These are phyloP conservation scores for Philereme vetulata DNA, from an alignment of 2,888 invertebrate genomes.

Conservation along the genomic window DNA sequence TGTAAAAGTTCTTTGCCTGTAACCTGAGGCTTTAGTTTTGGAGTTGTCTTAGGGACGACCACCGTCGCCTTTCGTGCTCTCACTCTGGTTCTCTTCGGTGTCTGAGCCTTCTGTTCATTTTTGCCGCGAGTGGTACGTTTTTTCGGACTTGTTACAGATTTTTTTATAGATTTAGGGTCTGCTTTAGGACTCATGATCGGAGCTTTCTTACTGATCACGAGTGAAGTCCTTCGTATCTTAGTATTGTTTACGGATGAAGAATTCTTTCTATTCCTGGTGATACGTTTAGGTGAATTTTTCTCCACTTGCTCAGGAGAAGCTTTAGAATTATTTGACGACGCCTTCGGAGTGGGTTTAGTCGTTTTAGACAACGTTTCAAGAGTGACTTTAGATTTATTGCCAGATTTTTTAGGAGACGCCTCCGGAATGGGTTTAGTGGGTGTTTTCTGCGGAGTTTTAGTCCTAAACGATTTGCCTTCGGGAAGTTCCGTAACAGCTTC, in stretches of 20 bases:
- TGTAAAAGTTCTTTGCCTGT: conserved; percentile 3
- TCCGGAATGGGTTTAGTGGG: conserved; percentile 11
- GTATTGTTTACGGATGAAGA: conserved; percentile 8
- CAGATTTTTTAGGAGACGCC: not conserved
- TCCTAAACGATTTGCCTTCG: not conserved
- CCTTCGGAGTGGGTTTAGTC: conserved; percentile 2
- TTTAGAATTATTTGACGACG: conserved; percentile 7
- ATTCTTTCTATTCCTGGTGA: conserved; percentile 42
- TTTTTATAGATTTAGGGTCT: conserved; percentile 17
- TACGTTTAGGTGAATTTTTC: conserved; percentile 21
- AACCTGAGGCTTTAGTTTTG: conserved; percentile 49
- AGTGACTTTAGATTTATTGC: conserved; percentile 5
- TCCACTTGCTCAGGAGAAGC: conserved; percentile 9
- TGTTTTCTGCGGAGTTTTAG: conserved; percentile 16
- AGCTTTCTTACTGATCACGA: conserved; percentile 58
- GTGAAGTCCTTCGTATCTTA: conserved; percentile 46
- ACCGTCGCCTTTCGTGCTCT: conserved; percentile 46
- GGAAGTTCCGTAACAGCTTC: conserved; percentile 7
- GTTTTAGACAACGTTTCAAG: not conserved
- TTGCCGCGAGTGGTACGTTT: conserved; percentile 40
- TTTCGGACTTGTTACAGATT: conserved; percentile 37
- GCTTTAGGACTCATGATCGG: conserved; percentile 45
- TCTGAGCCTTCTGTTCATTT: conserved; percentile 37
- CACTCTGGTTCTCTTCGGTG: conserved; percentile 52
- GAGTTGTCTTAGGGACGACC: conserved; percentile 53